Percentiles rank a stretch among this genome's conserved stretches.
These are phyloP conservation scores for Lophura nycthemera DNA, from an alignment of 2,113 vertebrate genomes.

Conservation along the genomic window DNA sequence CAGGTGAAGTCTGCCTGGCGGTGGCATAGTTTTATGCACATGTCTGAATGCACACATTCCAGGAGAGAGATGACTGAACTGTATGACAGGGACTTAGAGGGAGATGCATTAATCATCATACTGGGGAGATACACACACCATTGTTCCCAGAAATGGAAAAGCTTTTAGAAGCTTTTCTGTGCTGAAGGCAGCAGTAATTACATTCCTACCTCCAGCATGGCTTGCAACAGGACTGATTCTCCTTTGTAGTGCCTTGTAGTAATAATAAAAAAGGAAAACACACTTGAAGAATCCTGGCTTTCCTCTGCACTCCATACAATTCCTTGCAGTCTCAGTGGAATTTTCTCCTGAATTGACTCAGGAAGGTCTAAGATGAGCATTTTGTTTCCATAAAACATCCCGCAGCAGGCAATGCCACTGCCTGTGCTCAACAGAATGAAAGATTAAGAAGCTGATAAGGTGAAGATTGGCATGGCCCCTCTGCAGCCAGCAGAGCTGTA, in stretches of 20 bases:
- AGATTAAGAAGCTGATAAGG: background rate
- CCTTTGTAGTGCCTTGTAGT: background rate
- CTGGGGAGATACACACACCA: background rate
- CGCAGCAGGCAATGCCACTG: background rate
- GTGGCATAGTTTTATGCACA: background rate
- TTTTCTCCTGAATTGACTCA: background rate
- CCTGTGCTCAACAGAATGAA: background rate
- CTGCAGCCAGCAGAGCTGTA: background rate
- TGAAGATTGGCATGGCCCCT: background rate
- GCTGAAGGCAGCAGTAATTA: slow-evolving; percentile 6
- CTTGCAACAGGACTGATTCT: slow-evolving; percentile 7
- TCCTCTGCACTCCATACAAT: background rate
- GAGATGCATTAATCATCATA: slow-evolving; percentile 23
- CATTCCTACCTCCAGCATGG: background rate
- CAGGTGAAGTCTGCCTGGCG: background rate
- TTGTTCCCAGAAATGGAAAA: slow-evolving; percentile 29
- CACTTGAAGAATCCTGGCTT: background rate
- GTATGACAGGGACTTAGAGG: background rate
- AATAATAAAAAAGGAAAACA: background rate
- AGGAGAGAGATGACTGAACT: background rate
- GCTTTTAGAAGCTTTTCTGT: slow-evolving; percentile 5
- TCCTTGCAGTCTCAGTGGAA: background rate
- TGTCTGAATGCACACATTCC: background rate
- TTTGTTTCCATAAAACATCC: background rate
- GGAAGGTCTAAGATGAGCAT: background rate